Conservation (phyloP, 2,113 vertebrate species). For the Castor canadensis region DNA sequence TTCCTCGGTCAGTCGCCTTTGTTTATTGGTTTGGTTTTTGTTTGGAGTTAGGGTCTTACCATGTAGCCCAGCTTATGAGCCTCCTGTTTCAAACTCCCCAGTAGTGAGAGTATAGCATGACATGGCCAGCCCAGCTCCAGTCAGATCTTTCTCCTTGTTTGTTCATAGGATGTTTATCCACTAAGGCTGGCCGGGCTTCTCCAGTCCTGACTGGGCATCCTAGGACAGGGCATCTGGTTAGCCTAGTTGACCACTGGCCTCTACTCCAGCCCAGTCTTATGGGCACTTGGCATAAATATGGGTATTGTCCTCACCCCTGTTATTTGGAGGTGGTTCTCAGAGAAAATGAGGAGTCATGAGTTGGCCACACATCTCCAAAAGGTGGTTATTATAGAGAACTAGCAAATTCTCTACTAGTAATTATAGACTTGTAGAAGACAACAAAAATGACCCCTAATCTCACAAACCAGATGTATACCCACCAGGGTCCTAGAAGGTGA, state of each 20-base stretch:
- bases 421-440: no score
- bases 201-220: no score
- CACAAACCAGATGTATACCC: background rate
- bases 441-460: background rate
- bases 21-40: background rate
- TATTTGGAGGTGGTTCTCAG: background rate
- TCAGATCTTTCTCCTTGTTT: background rate
- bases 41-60: no score
- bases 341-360: background rate
- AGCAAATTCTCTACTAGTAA: no score
- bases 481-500: background rate
- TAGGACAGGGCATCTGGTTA: background rate
- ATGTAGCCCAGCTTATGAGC: no score
- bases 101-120: no score
- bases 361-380: background rate
- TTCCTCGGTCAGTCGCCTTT: background rate
- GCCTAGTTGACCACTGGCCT: background rate
- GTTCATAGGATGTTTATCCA: no score
- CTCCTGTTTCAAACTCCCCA: no score
- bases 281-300: background rate
- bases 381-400: background rate
- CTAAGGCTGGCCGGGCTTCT: background rate
- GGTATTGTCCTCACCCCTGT: background rate
- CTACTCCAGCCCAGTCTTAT: background rate
- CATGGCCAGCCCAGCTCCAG: no score